A percentile compares a stretch with the other conserved stretches of the same genome.
Conservation (phyloP, 2,113 vertebrate genomes). For the Atlantisia rogersi region DNA sequence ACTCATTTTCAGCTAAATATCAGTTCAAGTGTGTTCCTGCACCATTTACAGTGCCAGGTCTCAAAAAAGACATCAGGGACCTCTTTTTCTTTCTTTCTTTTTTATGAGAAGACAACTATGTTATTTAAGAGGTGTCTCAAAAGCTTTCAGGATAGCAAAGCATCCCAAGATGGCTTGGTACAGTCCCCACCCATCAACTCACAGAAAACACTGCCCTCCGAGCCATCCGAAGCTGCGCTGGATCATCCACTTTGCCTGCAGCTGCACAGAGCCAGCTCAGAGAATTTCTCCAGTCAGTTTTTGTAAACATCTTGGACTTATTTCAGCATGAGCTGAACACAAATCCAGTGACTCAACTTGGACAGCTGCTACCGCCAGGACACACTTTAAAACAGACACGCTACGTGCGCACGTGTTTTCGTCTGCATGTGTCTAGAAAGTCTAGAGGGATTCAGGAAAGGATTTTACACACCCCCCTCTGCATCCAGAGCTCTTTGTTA, state of each 20-base stretch:
- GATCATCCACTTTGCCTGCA: background rate
- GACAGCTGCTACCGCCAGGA: constrained; percentile 38
- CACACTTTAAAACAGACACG: background rate
- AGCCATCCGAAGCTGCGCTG: background rate
- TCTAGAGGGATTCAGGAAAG: background rate
- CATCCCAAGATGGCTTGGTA: background rate
- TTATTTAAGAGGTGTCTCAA: background rate
- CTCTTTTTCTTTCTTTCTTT: background rate
- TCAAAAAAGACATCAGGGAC: background rate
- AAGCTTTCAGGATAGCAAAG: background rate
- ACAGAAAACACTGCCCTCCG: background rate
- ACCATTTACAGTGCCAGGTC: background rate
- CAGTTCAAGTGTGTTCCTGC: background rate
- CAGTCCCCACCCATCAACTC: background rate
- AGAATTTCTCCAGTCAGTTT: background rate
- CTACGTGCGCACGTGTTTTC: background rate
- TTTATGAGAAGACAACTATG: background rate
- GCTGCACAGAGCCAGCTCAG: constrained; percentile 11
- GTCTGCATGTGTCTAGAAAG: background rate
- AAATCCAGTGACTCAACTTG: constrained; percentile 19
- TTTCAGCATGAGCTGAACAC: constrained; percentile 37
- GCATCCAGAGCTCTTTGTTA: background rate
- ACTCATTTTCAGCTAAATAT: background rate
- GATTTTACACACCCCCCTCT: background rate
- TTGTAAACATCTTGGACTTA: constrained; percentile 34